Percentiles rank a stretch among this genome's conserved stretches.
Conservation (phyloP, 1,140 invertebrate species). For the Drosophila cardini region DNA sequence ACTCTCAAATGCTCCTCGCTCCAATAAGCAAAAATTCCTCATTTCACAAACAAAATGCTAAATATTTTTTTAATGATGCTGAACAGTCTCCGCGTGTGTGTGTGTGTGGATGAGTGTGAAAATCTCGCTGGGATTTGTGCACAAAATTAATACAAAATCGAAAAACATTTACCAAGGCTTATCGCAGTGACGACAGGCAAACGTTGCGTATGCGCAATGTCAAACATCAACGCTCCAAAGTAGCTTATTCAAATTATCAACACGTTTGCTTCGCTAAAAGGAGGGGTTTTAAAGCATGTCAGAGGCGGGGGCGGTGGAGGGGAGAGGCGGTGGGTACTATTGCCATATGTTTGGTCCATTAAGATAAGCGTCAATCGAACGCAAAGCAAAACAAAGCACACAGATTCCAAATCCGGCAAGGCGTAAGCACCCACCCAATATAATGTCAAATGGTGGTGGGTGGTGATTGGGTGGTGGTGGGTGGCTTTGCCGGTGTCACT, state of each 20-base stretch:
- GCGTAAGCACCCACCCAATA: not conserved
- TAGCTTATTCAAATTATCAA: constrained; percentile 84
- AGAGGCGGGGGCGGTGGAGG: not conserved
- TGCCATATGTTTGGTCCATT: constrained; percentile 82
- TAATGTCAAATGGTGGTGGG: not conserved
- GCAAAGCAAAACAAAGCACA: constrained; percentile 64
- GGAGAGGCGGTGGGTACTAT: constrained; percentile 12
- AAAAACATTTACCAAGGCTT: constrained; percentile 80
- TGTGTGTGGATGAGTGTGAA: constrained; percentile 15
- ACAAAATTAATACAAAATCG: constrained; percentile 78
- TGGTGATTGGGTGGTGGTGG: constrained; percentile 19
- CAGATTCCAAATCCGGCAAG: constrained; percentile 78
- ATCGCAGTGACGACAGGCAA: constrained; percentile 70
- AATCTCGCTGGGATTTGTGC: constrained; percentile 74
- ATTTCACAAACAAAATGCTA: constrained; percentile 37
- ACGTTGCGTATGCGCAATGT: constrained; percentile 79
- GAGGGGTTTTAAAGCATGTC: not conserved
- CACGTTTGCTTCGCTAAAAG: constrained; percentile 68
- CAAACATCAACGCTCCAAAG: constrained; percentile 56
- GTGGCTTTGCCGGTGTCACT: constrained; percentile 70
- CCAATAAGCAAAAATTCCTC: constrained; percentile 16
- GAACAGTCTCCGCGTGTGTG: constrained; percentile 1
- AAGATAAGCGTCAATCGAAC: constrained; percentile 83
- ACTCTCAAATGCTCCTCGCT: not conserved
- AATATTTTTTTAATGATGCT: constrained; percentile 76